phyloP scores from a whole-genome alignment of 1,140 invertebrate genomes.

The Diorhabda carinulata region DNA sequence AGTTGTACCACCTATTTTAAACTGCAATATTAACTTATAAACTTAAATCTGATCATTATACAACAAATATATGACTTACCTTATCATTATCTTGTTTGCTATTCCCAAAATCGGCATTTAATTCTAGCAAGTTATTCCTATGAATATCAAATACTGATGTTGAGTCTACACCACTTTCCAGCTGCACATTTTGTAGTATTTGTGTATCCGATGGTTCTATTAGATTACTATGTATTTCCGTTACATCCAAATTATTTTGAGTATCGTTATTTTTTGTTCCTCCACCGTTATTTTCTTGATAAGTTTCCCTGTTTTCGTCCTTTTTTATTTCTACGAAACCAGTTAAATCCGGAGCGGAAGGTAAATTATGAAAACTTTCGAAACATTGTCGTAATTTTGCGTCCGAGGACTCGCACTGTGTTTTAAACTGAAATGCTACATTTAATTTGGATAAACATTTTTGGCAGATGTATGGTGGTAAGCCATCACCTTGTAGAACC shows the following conservation, averaged over 20 bases:
- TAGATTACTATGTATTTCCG: background rate
- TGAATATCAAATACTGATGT: slow-evolving; percentile 8
- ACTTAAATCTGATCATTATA: too few species aligned
- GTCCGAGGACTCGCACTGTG: slow-evolving; percentile 62
- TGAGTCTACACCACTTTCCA: background rate
- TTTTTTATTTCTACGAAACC: slow-evolving; percentile 24
- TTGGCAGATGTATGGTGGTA: slow-evolving; percentile 61
- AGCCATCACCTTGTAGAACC: slow-evolving; percentile 59
- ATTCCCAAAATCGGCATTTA: slow-evolving; percentile 1
- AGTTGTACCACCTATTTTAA: too few species aligned
- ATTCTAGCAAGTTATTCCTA: slow-evolving; percentile 3
- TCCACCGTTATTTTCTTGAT: slow-evolving; percentile 10
- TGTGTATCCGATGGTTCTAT: background rate
- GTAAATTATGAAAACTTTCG: slow-evolving; percentile 43
- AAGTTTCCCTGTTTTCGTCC: slow-evolving; percentile 8
- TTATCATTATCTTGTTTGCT: slow-evolving; percentile 4
- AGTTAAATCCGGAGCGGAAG: slow-evolving; percentile 28
- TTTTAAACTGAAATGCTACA: slow-evolving; percentile 64
- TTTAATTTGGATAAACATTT: slow-evolving; percentile 62
- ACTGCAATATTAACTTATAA: too few species aligned
- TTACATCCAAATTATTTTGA: background rate
- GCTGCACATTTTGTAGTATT: slow-evolving; percentile 9
- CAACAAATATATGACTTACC: background rate
- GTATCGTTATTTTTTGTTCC: slow-evolving; percentile 4
- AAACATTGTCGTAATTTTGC: slow-evolving; percentile 58